Evolutionary conservation across 92 coral and sea anemone species (phyloP).

Genomic region (Zoanthus solanderi): DNA sequence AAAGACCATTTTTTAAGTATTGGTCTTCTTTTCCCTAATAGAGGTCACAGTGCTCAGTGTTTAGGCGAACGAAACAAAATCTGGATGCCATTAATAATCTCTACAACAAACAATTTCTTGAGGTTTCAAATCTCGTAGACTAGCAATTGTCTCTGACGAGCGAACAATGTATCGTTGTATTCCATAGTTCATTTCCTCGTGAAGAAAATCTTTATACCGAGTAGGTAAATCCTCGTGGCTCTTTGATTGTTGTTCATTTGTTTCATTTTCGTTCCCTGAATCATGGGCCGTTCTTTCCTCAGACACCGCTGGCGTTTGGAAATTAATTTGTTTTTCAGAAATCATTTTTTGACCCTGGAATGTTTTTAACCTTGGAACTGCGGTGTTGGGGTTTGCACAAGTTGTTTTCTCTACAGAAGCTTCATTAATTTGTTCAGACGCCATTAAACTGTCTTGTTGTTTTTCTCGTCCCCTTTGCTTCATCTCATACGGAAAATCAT

Average conservation of each 20-base stretch:
- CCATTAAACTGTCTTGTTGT: not conserved
- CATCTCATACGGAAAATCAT: constrained; percentile 68
- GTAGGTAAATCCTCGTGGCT: not conserved
- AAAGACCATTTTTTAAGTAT: too few species aligned
- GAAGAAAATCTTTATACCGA: not conserved
- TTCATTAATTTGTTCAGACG: not conserved
- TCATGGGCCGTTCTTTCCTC: not conserved
- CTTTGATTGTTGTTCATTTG: not conserved
- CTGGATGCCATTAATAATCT: not conserved
- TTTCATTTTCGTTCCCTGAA: not conserved
- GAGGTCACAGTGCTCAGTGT: too few species aligned
- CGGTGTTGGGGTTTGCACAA: not conserved
- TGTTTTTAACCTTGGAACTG: not conserved
- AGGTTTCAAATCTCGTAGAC: constrained; percentile 85
- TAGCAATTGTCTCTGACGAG: constrained; percentile 86
- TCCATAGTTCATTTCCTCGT: constrained; percentile 23
- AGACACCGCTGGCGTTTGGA: not conserved
- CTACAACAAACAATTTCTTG: constrained; percentile 62
- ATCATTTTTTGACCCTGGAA: not conserved
- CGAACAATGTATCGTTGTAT: constrained; percentile 84
- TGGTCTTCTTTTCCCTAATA: too few species aligned
- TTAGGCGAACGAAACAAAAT: too few species aligned
- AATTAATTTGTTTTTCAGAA: not conserved
- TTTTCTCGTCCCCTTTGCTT: constrained; percentile 60
- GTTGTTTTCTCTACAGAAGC: not conserved